These are phyloP conservation scores for Mellilla xanthometata DNA, from an alignment of 2,888 invertebrate genomes.

Conservation along the genomic window DNA sequence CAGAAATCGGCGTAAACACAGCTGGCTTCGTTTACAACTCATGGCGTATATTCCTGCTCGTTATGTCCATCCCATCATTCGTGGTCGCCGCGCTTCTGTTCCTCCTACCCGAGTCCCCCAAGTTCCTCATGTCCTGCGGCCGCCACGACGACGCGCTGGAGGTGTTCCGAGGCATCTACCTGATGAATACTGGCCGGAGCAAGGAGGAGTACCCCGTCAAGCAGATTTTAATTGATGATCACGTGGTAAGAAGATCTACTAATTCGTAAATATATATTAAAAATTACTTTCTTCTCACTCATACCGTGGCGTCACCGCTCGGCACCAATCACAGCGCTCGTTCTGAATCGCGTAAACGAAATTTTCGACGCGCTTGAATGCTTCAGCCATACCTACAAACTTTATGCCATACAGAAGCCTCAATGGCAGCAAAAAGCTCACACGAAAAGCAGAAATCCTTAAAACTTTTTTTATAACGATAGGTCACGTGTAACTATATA, in stretches of 20 bases:
- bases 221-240: conserved; percentile 84
- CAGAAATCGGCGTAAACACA: conserved; percentile 87
- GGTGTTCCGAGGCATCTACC: conserved; percentile 91
- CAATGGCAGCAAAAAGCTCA: too few species aligned
- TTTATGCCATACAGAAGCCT: too few species aligned
- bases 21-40: conserved; percentile 91
- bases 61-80: conserved; percentile 95
- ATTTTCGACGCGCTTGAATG: too few species aligned
- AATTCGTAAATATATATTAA: too few species aligned
- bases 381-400: too few species aligned
- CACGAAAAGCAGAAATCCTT: too few species aligned
- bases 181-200: conserved; percentile 90
- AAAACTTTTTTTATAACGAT: too few species aligned
- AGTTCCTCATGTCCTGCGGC: conserved; percentile 91
- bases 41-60: conserved; percentile 94
- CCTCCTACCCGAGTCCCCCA: conserved; percentile 95
- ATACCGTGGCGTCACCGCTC: too few species aligned
- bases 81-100: conserved; percentile 91
- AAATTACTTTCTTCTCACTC: too few species aligned
- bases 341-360: too few species aligned
- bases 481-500: too few species aligned
- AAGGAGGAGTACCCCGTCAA: conserved; percentile 90
- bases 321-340: too few species aligned
- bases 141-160: conserved; percentile 90
- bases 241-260: conserved; percentile 8